A percentile compares a stretch with the other conserved stretches of the same genome.
Conservation (phyloP, 2,888 invertebrate genomes). For the Girardia tigrina region DNA sequence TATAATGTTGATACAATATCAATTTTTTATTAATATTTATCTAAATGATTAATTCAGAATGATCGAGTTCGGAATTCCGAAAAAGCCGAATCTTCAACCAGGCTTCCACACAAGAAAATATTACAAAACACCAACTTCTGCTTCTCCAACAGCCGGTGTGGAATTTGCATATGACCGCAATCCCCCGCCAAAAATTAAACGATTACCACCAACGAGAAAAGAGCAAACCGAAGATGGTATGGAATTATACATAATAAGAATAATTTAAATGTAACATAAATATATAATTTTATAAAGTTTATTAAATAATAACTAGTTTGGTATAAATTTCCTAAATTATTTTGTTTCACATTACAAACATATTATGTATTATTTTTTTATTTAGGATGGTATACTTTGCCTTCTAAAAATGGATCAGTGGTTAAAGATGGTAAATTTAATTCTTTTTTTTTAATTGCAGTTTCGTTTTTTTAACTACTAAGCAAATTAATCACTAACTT, state of each 20-base stretch:
- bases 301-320: too few species aligned
- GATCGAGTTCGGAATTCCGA: slow-evolving; percentile 9
- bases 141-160: neutral
- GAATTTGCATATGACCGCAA: neutral
- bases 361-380: too few species aligned
- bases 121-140: neutral
- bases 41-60: neutral
- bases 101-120: slow-evolving; percentile 30
- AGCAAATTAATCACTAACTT: too few species aligned
- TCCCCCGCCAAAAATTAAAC: neutral
- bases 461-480: too few species aligned
- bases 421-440: slow-evolving; percentile 9
- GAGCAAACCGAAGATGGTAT: neutral
- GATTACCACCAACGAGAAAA: slow-evolving; percentile 27
- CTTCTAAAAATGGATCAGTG: neutral
- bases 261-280: too few species aligned
- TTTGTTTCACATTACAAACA: too few species aligned
- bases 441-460: too few species aligned
- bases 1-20: too few species aligned
- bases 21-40: too few species aligned
- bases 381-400: slow-evolving; percentile 32
- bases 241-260: too few species aligned
- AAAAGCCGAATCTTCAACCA: slow-evolving; percentile 34
- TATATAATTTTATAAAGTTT: too few species aligned
- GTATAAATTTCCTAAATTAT: too few species aligned